Evolutionary conservation across 2,888 invertebrate species (phyloP).

Genomic region (Chrysina gloriosa): DNA sequence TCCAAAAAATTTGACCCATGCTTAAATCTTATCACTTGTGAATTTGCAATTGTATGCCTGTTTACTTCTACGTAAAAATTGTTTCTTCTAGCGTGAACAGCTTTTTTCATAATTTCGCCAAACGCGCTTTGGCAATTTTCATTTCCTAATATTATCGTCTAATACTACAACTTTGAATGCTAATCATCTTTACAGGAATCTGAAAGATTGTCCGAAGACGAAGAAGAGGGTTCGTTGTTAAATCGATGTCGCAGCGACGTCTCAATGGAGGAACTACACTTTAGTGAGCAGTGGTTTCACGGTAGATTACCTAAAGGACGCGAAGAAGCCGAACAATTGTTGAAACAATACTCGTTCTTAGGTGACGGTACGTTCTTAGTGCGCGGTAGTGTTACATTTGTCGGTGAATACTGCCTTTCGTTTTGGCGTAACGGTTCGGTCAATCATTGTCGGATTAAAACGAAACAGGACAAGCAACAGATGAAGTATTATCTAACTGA

Average conservation of each 20-base stretch:
- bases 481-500: constrained; percentile 93
- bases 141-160: too few relatives aligned
- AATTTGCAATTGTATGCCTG: too few relatives aligned
- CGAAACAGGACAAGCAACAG: constrained; percentile 88
- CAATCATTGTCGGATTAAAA: constrained; percentile 91
- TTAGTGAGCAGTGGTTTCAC: constrained; percentile 95
- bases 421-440: constrained; percentile 92
- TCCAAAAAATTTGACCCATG: too few relatives aligned
- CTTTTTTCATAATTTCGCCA: too few relatives aligned
- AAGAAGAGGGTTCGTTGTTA: constrained; percentile 69
- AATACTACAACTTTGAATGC: not conserved
- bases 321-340: constrained; percentile 81
- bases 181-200: constrained; percentile 44
- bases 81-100: too few relatives aligned
- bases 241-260: constrained; percentile 72
- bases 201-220: constrained; percentile 50
- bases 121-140: too few relatives aligned
- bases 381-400: constrained; percentile 93
- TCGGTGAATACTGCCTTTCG: constrained; percentile 94
- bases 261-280: constrained; percentile 89
- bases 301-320: constrained; percentile 85
- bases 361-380: constrained; percentile 95
- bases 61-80: too few relatives aligned
- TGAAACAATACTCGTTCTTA: constrained; percentile 81
- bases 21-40: too few relatives aligned